Evolutionary conservation across 2,888 invertebrate species (phyloP).

Genomic region (Lysandra bellargus): DNA sequence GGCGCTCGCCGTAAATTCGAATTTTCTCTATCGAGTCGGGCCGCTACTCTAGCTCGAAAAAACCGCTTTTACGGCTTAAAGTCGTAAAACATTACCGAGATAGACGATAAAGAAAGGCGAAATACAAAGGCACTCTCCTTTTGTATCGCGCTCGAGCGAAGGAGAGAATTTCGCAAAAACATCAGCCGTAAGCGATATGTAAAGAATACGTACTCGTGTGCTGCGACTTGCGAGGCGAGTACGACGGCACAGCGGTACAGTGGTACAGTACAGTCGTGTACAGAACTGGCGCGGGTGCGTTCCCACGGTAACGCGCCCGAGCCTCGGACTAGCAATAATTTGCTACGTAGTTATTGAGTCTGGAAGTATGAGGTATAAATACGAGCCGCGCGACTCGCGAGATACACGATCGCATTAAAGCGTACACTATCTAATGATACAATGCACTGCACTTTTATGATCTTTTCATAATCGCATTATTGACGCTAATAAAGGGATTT

Average conservation of each 20-base stretch:
- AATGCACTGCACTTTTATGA: slow-evolving; percentile 38
- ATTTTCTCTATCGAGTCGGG: slow-evolving; percentile 9
- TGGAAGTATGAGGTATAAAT: slow-evolving; percentile 51
- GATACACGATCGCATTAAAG: slow-evolving; percentile 40
- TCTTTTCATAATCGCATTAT: slow-evolving; percentile 32
- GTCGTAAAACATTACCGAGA: slow-evolving; percentile 30
- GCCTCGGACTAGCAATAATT: slow-evolving; percentile 59
- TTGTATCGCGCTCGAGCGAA: slow-evolving; percentile 36
- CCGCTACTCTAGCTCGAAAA: slow-evolving; percentile 22
- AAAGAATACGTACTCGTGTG: slow-evolving; percentile 37
- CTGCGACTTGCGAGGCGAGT: slow-evolving; percentile 30
- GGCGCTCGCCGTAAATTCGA: background rate
- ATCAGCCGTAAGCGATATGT: slow-evolving; percentile 38
- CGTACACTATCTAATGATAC: slow-evolving; percentile 41
- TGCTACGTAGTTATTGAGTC: slow-evolving; percentile 57
- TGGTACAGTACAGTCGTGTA: slow-evolving; percentile 29
- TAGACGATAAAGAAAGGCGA: slow-evolving; percentile 28
- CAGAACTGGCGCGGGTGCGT: slow-evolving; percentile 47
- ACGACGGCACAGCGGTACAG: background rate
- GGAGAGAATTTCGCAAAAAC: slow-evolving; percentile 39
- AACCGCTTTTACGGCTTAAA: slow-evolving; percentile 15
- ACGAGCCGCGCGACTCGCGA: slow-evolving; percentile 43
- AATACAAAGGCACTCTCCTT: slow-evolving; percentile 32
- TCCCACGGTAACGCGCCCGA: slow-evolving; percentile 66
- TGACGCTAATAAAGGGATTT: slow-evolving; percentile 23